Evolutionary conservation across 1,140 invertebrate genomes (phyloP).

Genomic region (Brachystomella parvula): DNA sequence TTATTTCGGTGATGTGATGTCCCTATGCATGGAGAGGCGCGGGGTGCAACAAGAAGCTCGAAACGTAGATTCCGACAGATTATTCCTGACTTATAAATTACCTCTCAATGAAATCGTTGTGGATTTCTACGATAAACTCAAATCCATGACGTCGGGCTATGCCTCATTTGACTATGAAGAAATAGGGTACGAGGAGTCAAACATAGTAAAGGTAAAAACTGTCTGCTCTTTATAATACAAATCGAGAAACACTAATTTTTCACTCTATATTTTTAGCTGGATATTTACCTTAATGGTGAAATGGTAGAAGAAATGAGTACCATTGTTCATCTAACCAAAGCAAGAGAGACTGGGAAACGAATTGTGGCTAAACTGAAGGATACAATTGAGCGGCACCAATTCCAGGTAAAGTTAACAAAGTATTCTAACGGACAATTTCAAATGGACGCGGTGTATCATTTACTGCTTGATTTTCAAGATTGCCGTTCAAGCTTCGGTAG

Average conservation of each 20-base stretch:
- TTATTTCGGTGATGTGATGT: conserved; percentile 61
- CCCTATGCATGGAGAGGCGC: conserved; percentile 65
- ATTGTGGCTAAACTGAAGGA: conserved; percentile 74
- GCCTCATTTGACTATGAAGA: conserved; percentile 98
- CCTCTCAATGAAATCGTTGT: conserved; percentile 88
- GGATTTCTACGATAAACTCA: conserved; percentile 90
- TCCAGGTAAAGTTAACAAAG: conserved; percentile 46
- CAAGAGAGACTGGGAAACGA: conserved; percentile 56
- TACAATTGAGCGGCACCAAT: conserved; percentile 81
- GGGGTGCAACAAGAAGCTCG: conserved; percentile 64
- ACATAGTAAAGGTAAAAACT: conserved; percentile 60
- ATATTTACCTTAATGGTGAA: conserved; percentile 70
- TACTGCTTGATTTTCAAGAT: conserved; percentile 47
- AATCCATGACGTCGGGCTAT: conserved; percentile 83
- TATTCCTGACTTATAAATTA: conserved; percentile 72
- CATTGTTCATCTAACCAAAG: conserved; percentile 67
- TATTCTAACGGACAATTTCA: not conserved
- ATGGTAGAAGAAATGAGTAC: conserved; percentile 77
- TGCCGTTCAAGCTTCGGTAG: conserved; percentile 75
- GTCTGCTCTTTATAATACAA: not conserved
- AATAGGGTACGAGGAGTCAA: conserved; percentile 63
- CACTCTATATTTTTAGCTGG: conserved; percentile 51
- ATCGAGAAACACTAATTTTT: not conserved
- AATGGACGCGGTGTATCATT: conserved; percentile 2
- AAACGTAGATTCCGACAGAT: conserved; percentile 70